Conservation (phyloP, 2,888 invertebrate genomes). For the Rotaria socialis region DNA sequence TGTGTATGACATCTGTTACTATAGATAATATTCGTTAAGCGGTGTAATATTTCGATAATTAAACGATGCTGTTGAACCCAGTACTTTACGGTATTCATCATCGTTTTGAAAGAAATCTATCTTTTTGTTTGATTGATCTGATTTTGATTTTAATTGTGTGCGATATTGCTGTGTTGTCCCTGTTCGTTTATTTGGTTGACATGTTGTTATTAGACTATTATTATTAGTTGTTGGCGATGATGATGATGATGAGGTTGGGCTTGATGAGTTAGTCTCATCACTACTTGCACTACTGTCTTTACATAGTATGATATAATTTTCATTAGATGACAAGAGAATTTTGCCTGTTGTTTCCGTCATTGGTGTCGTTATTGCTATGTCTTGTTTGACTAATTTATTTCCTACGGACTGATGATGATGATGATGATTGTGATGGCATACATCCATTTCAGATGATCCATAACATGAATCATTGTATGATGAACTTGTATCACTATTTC, state of each 20-base stretch:
- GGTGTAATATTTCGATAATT: constrained; percentile 35
- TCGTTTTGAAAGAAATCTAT: constrained; percentile 9
- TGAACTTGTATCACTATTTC: constrained; percentile 16
- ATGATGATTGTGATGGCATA: constrained; percentile 10
- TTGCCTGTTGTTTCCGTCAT: neutral
- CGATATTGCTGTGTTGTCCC: constrained; percentile 15
- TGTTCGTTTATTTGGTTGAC: constrained; percentile 9
- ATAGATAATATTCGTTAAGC: constrained; percentile 25
- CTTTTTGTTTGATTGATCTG: neutral
- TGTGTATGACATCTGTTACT: constrained; percentile 27
- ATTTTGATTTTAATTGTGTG: constrained; percentile 19
- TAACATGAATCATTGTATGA: constrained; percentile 30
- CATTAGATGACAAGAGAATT: constrained; percentile 32
- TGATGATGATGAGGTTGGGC: neutral
- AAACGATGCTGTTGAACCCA: neutral
- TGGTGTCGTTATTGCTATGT: neutral
- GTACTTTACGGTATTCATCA: constrained; percentile 29
- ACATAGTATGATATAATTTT: constrained; percentile 28
- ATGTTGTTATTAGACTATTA: constrained; percentile 29
- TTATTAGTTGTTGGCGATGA: constrained; percentile 5
- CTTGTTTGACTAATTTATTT: constrained; percentile 28
- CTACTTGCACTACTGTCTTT: neutral
- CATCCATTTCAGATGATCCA: constrained; percentile 23
- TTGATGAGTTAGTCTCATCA: neutral
- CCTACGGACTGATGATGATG: neutral